These are phyloP conservation scores for Catharus fuscescens DNA, from an alignment of 2,113 vertebrate genomes.

Conservation along the genomic window DNA sequence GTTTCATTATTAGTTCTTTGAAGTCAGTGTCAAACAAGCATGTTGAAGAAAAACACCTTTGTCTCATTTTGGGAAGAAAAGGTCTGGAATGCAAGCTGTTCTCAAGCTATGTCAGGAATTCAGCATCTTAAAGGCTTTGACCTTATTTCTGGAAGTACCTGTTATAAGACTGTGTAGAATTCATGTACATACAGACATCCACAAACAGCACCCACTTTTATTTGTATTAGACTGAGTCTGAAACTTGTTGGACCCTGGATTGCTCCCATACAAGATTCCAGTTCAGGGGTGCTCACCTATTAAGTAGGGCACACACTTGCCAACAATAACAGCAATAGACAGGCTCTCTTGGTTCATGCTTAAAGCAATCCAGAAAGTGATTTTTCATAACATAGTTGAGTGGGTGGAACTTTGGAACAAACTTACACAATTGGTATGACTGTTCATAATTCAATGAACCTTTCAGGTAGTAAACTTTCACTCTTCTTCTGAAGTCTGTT, in stretches of 20 bases:
- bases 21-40: neutral
- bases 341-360: neutral
- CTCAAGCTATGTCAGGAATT: neutral
- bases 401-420: neutral
- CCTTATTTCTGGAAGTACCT: neutral
- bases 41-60: neutral
- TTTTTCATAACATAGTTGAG: neutral
- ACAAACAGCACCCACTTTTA: neutral
- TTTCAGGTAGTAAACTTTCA: neutral
- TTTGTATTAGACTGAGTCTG: neutral
- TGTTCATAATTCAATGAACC: neutral
- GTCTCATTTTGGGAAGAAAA: neutral
- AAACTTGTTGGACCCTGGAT: neutral
- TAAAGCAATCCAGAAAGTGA: neutral
- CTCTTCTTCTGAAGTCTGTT: neutral
- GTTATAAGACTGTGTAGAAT: neutral
- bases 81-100: neutral
- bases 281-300: neutral
- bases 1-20: neutral
- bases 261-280: neutral
- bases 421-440: neutral
- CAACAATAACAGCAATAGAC: neutral
- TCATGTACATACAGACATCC: neutral
- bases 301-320: neutral
- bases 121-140: neutral